phyloP scores from a whole-genome alignment of 2,113 vertebrate genomes.

The Castor canadensis region DNA sequence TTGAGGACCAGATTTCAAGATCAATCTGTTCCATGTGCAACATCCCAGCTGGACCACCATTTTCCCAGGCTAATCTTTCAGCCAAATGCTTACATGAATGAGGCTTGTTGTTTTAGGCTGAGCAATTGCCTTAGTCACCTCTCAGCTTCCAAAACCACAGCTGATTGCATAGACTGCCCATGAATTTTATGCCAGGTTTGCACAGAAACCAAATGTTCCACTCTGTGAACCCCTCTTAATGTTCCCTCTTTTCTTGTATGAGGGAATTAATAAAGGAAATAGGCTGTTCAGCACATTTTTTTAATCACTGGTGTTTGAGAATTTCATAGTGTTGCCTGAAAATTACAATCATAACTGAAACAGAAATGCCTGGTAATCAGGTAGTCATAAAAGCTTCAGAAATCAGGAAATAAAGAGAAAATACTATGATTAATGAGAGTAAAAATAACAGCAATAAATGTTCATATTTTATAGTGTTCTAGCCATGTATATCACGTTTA shows the following conservation, averaged over 20 bases:
- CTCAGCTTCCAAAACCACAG: background rate
- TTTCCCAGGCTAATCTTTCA: background rate
- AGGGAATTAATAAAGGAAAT: background rate
- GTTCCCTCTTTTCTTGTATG: background rate
- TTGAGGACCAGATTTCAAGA: slow-evolving; percentile 39
- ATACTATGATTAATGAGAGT: background rate
- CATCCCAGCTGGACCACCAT: background rate
- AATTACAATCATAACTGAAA: background rate
- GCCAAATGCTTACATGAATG: background rate
- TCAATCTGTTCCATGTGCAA: background rate
- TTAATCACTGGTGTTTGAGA: background rate
- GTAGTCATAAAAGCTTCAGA: background rate
- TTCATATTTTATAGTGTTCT: background rate
- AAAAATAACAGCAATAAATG: background rate
- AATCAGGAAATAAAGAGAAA: slow-evolving; percentile 38
- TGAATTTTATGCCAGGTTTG: background rate
- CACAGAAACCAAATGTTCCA: background rate
- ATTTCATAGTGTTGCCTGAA: background rate
- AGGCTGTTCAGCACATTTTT: background rate
- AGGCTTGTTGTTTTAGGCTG: background rate
- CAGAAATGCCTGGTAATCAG: background rate
- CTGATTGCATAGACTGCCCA: too few species aligned
- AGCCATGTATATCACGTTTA: background rate
- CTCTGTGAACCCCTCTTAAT: background rate
- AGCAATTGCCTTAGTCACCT: background rate